Percentiles rank a stretch among this genome's conserved stretches.
phyloP scores from a whole-genome alignment of 2,888 invertebrate genomes.

The Trachelus tabidus region DNA sequence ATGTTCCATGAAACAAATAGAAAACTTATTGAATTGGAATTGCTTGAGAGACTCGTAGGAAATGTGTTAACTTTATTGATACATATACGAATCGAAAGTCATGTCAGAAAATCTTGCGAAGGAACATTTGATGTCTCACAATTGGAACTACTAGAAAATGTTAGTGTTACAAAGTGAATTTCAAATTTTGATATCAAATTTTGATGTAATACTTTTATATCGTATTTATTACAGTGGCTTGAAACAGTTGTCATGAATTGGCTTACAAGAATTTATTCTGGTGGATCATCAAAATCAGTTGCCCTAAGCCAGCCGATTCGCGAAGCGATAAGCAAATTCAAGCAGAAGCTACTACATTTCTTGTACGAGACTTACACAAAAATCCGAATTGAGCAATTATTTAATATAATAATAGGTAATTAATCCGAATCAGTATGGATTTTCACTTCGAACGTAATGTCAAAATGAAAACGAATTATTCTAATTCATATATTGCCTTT shows the following conservation, averaged over 20 bases:
- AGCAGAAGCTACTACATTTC: conserved; percentile 82
- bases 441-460: not conserved
- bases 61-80: conserved; percentile 87
- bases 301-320: conserved; percentile 69
- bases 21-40: conserved; percentile 78
- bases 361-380: conserved; percentile 91
- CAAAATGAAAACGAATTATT: not conserved
- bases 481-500: conserved; percentile 8
- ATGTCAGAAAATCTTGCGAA: conserved; percentile 87
- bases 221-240: conserved; percentile 76
- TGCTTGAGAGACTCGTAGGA: conserved; percentile 86
- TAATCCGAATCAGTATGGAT: not conserved
- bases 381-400: conserved; percentile 90
- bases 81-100: conserved; percentile 83
- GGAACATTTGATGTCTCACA: conserved; percentile 89
- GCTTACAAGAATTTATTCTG: conserved; percentile 85
- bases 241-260: conserved; percentile 87
- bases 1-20: conserved; percentile 83
- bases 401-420: conserved; percentile 90
- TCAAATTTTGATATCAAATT: not conserved
- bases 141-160: conserved; percentile 79
- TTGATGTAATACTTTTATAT: not conserved
- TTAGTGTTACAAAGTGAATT: conserved; percentile 53
- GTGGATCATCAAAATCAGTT: conserved; percentile 72
- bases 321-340: conserved; percentile 74